Percentiles rank a stretch among this genome's conserved stretches.
Evolutionary conservation across 2,888 invertebrate species (phyloP).

Genomic region (Xestia c-nigrum): DNA sequence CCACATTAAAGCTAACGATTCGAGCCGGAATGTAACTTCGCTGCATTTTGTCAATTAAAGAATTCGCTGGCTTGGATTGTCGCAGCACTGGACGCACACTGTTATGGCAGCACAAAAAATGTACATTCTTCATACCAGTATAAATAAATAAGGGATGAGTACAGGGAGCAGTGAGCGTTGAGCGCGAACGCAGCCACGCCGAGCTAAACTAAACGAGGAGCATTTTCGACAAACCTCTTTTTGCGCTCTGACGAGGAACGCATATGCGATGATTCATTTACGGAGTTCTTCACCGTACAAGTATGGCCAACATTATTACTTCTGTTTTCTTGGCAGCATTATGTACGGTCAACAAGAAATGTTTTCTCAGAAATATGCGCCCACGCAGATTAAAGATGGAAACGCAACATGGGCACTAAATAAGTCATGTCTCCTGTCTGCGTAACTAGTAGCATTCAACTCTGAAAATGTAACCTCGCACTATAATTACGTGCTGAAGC

Average conservation of each 20-base stretch:
- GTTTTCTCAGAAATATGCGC: constrained; percentile 89
- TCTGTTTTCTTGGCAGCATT: constrained; percentile 89
- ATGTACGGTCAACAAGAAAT: constrained; percentile 88
- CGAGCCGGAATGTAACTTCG: constrained; percentile 80
- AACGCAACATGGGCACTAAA: constrained; percentile 89
- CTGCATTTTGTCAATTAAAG: constrained; percentile 88
- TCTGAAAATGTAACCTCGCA: constrained; percentile 77
- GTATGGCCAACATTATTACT: constrained; percentile 89
- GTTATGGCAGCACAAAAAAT: constrained; percentile 85
- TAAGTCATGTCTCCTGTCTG: constrained; percentile 86
- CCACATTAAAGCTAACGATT: constrained; percentile 85
- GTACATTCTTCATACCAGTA: constrained; percentile 88
- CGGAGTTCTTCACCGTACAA: constrained; percentile 87
- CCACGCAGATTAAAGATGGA: constrained; percentile 90
- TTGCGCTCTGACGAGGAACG: constrained; percentile 87
- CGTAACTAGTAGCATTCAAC: constrained; percentile 81
- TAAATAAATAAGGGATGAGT: constrained; percentile 90
- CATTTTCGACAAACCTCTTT: constrained; percentile 90
- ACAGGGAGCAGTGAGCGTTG: constrained; percentile 73
- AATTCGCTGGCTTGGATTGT: constrained; percentile 84
- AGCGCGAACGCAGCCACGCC: constrained; percentile 75
- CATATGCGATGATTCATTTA: constrained; percentile 90
- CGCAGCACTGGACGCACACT: constrained; percentile 80
- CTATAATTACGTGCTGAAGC: constrained; percentile 71
- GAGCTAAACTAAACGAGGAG: constrained; percentile 83